These are phyloP conservation scores for Hucho hucho DNA, from an alignment of 2,113 vertebrate species.

Conservation along the genomic window DNA sequence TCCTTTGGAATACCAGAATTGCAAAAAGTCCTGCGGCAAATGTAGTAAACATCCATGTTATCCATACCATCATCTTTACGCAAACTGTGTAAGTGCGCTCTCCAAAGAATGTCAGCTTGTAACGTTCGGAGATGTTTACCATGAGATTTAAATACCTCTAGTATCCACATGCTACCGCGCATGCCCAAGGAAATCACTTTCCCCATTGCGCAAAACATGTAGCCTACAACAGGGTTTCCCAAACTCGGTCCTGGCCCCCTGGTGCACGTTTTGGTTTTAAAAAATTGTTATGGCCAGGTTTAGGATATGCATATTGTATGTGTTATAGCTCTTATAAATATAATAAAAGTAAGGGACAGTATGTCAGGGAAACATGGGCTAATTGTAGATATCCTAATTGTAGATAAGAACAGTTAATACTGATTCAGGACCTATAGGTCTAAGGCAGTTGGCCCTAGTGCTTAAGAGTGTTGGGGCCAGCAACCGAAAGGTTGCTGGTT, in stretches of 20 bases:
- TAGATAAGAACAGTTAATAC: too few species aligned
- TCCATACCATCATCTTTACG: slow-evolving; percentile 54
- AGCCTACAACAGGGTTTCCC: background rate
- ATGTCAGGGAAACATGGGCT: too few species aligned
- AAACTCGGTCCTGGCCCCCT: too few species aligned
- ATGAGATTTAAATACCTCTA: slow-evolving; percentile 43
- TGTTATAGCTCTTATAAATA: background rate
- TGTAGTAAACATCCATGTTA: slow-evolving; percentile 55
- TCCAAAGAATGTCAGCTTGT: slow-evolving; percentile 1
- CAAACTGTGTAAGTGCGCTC: background rate
- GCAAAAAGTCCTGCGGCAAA: slow-evolving; percentile 61
- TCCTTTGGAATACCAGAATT: slow-evolving; percentile 72
- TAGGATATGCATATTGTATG: background rate
- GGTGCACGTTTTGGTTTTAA: too few species aligned
- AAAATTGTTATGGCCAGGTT: too few species aligned
- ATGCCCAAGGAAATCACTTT: slow-evolving; percentile 30
- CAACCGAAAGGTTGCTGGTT: too few species aligned
- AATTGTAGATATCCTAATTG: too few species aligned
- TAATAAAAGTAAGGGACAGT: background rate
- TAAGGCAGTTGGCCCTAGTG: too few species aligned
- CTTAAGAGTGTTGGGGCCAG: too few species aligned
- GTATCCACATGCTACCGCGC: slow-evolving; percentile 28
- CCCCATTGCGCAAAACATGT: background rate
- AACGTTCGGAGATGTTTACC: slow-evolving; percentile 21
- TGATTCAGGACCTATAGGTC: too few species aligned